phyloP scores from a whole-genome alignment of 2,113 vertebrate species.

The Chloebia gouldiae region DNA sequence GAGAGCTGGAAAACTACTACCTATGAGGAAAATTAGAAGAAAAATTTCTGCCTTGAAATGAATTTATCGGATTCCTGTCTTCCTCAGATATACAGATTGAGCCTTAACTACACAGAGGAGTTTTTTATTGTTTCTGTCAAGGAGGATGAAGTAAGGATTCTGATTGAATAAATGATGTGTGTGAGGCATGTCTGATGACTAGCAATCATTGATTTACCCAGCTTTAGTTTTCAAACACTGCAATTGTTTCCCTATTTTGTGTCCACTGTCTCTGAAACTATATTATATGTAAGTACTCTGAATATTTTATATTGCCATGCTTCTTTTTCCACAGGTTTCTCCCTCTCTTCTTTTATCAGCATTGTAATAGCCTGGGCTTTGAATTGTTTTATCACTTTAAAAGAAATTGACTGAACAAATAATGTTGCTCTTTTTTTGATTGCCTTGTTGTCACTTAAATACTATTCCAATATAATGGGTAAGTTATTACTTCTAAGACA shows the following conservation, averaged over 20 bases:
- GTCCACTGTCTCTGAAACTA: slow-evolving; percentile 1
- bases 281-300: slow-evolving; percentile 36
- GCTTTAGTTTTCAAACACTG: slow-evolving; percentile 38
- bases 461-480: slow-evolving; percentile 20
- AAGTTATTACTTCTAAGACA: slow-evolving; percentile 15
- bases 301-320: slow-evolving; percentile 2
- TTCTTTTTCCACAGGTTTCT: background rate
- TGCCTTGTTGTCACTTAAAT: slow-evolving; percentile 25
- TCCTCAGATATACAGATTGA: slow-evolving; percentile 25
- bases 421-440: slow-evolving; percentile 39
- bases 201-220: slow-evolving; percentile 43
- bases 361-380: slow-evolving; percentile 30
- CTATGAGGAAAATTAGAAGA: slow-evolving; percentile 17
- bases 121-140: slow-evolving; percentile 42
- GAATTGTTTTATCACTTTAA: slow-evolving; percentile 33
- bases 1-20: background rate
- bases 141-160: slow-evolving; percentile 13
- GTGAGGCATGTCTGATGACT: slow-evolving; percentile 20
- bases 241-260: slow-evolving; percentile 58
- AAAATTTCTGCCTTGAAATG: slow-evolving; percentile 27
- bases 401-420: slow-evolving; percentile 58
- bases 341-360: background rate
- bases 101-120: slow-evolving; percentile 1
- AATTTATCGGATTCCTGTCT: slow-evolving; percentile 48
- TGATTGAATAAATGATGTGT: slow-evolving; percentile 55